These are phyloP conservation scores for Onychostruthus taczanowskii DNA, from an alignment of 2,113 vertebrate genomes.

Conservation along the genomic window DNA sequence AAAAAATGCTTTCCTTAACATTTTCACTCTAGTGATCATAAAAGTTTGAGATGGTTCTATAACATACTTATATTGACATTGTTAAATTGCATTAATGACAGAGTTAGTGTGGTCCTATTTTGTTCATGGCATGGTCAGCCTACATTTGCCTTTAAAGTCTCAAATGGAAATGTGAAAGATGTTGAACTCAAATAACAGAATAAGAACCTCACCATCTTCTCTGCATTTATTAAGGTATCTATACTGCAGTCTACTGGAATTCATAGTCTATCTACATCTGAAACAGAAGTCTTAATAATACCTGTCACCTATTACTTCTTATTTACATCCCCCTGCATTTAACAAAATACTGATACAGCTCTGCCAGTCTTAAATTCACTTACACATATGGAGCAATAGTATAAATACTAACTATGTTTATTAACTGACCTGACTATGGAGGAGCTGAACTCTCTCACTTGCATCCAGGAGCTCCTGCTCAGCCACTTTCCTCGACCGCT, in stretches of 20 bases:
- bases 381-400: accelerated
- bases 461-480: constrained; percentile 75
- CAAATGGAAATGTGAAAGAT: neutral
- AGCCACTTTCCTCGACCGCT: neutral
- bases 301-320: neutral
- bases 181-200: neutral
- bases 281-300: neutral
- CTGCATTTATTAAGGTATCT: neutral
- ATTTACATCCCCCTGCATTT: neutral
- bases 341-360: neutral
- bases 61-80: neutral
- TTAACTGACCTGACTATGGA: constrained; percentile 77
- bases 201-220: neutral
- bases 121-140: neutral
- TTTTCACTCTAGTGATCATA: neutral
- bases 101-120: neutral
- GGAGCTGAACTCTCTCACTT: constrained; percentile 75
- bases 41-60: neutral
- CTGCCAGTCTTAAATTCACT: neutral
- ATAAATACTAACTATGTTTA: neutral
- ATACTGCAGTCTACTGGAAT: neutral
- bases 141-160: neutral
- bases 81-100: neutral
- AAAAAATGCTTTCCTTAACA: neutral
- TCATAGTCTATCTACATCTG: neutral